Percentiles rank a stretch among this genome's conserved stretches.
phyloP scores from a whole-genome alignment of 2,888 invertebrate species.

The Buathra laborator region DNA sequence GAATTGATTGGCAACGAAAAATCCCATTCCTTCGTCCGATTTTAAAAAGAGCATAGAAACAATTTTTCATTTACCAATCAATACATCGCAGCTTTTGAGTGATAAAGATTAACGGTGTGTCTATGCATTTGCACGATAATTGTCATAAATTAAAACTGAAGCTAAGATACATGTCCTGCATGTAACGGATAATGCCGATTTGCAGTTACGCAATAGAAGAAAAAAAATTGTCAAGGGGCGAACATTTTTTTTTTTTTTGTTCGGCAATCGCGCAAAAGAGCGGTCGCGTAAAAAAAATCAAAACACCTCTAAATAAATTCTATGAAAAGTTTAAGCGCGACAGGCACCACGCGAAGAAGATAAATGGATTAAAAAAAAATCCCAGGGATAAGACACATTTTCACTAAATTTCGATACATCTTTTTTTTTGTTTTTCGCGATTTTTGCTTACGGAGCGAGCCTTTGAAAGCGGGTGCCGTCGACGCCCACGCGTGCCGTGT shows the following conservation, averaged over 20 bases:
- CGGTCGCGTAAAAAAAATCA: background rate
- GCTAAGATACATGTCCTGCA: slow-evolving; percentile 74
- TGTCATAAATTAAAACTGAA: slow-evolving; percentile 68
- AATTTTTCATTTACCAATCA: background rate
- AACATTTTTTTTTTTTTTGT: slow-evolving; percentile 22
- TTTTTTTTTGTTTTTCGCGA: background rate
- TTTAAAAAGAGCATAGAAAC: background rate
- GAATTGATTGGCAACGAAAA: background rate
- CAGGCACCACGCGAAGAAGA: slow-evolving; percentile 8
- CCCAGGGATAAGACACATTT: background rate
- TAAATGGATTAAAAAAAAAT: slow-evolving; percentile 9
- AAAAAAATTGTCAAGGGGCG: background rate
- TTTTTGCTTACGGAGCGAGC: background rate
- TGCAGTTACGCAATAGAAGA: slow-evolving; percentile 41
- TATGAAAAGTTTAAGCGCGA: slow-evolving; percentile 15
- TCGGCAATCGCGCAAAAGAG: background rate
- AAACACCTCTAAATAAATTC: slow-evolving; percentile 21
- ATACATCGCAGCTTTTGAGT: slow-evolving; percentile 7
- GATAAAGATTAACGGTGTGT: slow-evolving; percentile 36
- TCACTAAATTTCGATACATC: slow-evolving; percentile 14
- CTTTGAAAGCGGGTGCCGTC: slow-evolving; percentile 4
- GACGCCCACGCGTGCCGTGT: slow-evolving; percentile 14
- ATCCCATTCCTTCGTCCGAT: background rate
- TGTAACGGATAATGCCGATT: slow-evolving; percentile 67
- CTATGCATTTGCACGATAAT: slow-evolving; percentile 51